phyloP scores from a whole-genome alignment of 1,140 invertebrate genomes.

The Pseudomyrmex cubaensis region DNA sequence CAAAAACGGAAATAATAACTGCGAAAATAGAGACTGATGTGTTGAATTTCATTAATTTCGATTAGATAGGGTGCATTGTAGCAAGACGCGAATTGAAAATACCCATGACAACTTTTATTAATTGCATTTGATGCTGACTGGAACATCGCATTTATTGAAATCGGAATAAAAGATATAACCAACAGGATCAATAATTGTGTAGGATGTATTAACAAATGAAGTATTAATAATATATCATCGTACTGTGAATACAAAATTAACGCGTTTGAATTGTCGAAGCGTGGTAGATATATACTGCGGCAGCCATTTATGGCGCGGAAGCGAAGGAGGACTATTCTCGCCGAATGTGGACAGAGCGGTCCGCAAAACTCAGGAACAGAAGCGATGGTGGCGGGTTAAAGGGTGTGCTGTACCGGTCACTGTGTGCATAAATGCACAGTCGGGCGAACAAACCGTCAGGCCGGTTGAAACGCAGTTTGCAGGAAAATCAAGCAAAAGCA shows the following conservation, averaged over 20 bases:
- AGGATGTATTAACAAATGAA: not conserved
- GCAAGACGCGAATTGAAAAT: constrained; percentile 8
- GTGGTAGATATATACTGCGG: constrained; percentile 41
- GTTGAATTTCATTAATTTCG: constrained; percentile 39
- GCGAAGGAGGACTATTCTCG: constrained; percentile 50
- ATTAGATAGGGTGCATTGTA: not conserved
- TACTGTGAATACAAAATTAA: constrained; percentile 15
- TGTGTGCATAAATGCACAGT: constrained; percentile 71
- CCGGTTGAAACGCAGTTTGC: constrained; percentile 65
- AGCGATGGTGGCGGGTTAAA: constrained; percentile 34
- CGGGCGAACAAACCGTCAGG: constrained; percentile 65
- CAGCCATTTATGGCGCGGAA: constrained; percentile 70
- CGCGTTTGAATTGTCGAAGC: constrained; percentile 40
- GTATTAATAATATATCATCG: not conserved
- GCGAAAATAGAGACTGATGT: constrained; percentile 31
- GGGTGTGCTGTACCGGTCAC: constrained; percentile 21
- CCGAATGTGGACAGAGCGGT: constrained; percentile 58
- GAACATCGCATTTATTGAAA: not conserved
- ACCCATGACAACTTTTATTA: constrained; percentile 11
- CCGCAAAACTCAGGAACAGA: constrained; percentile 66
- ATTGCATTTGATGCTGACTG: not conserved
- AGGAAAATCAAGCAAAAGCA: constrained; percentile 68
- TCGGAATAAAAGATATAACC: too few relatives aligned
- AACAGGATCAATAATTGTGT: not conserved
- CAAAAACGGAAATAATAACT: constrained; percentile 65